These are phyloP conservation scores for Perizoma affinitatum DNA, from an alignment of 2,888 invertebrate species.

Conservation along the genomic window DNA sequence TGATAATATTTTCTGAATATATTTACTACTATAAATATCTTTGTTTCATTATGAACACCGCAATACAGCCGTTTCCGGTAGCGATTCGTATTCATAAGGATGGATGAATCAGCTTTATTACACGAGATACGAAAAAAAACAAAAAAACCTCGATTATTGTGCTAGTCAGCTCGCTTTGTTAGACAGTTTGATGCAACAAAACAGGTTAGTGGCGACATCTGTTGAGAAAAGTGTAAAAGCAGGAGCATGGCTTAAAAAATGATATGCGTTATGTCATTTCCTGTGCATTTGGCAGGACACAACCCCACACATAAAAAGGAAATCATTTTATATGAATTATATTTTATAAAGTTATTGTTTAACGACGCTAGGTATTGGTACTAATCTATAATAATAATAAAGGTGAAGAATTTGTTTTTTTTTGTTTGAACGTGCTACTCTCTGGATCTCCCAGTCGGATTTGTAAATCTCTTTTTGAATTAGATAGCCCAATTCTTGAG, in stretches of 20 bases:
- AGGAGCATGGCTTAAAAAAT: constrained; percentile 13
- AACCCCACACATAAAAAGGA: not conserved
- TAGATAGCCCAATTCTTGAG: no score
- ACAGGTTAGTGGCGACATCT: constrained; percentile 43
- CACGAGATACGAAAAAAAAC: constrained; percentile 18
- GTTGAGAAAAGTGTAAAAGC: constrained; percentile 24
- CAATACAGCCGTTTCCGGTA: constrained; percentile 32
- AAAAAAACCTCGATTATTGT: constrained; percentile 20
- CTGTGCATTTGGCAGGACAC: constrained; percentile 5
- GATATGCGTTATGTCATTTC: constrained; percentile 5
- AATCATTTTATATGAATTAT: no score
- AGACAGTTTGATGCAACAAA: constrained; percentile 17
- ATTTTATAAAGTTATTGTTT: no score
- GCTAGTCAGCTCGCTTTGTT: constrained; percentile 27
- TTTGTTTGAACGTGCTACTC: no score
- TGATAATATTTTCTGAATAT: constrained; percentile 82
- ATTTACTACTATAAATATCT: constrained; percentile 78
- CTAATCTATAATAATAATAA: no score
- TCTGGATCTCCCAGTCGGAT: no score
- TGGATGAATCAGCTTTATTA: constrained; percentile 19
- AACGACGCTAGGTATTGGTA: no score
- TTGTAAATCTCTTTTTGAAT: no score
- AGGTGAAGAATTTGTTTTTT: no score
- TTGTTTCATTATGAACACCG: constrained; percentile 53
- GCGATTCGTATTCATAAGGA: constrained; percentile 17